These are phyloP conservation scores for Orcinus orca DNA, from an alignment of 2,113 vertebrate genomes.

Conservation along the genomic window DNA sequence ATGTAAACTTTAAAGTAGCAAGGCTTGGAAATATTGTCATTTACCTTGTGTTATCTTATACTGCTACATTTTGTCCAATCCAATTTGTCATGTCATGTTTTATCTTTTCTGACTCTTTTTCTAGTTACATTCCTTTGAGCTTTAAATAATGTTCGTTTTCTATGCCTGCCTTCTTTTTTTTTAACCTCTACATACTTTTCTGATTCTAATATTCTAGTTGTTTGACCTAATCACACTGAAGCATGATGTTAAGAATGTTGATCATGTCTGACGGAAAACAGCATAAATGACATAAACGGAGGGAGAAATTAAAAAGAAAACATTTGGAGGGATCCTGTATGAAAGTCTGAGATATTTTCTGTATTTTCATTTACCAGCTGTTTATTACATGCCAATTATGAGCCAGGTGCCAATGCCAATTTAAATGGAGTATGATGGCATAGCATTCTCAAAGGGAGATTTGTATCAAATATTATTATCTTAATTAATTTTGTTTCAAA, in stretches of 20 bases:
- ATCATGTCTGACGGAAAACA: conserved; percentile 36
- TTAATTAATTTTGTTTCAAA: conserved; percentile 71
- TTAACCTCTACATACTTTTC: background rate
- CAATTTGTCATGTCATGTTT: background rate
- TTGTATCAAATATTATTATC: conserved; percentile 53
- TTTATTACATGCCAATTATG: conserved; percentile 40
- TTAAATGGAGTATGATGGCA: conserved; percentile 33
- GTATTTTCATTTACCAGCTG: conserved; percentile 53
- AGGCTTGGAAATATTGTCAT: background rate
- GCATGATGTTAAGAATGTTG: background rate
- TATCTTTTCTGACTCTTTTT: background rate
- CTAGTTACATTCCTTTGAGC: background rate
- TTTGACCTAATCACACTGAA: conserved; percentile 41
- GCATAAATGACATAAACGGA: background rate
- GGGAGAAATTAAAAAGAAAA: conserved; percentile 3
- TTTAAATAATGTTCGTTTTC: conserved; percentile 23
- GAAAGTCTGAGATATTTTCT: conserved; percentile 28
- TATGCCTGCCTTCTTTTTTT: background rate
- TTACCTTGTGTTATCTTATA: background rate
- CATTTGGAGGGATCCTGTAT: background rate
- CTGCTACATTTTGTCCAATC: background rate
- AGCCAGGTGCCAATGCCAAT: conserved; percentile 30
- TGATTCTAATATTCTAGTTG: conserved; percentile 52
- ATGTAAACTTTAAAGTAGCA: conserved; percentile 29
- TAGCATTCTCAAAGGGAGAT: conserved; percentile 36